Base-by-base conservation (phyloP, 2,797 vertebrate genomes). In the Alectoris magna region DNA sequence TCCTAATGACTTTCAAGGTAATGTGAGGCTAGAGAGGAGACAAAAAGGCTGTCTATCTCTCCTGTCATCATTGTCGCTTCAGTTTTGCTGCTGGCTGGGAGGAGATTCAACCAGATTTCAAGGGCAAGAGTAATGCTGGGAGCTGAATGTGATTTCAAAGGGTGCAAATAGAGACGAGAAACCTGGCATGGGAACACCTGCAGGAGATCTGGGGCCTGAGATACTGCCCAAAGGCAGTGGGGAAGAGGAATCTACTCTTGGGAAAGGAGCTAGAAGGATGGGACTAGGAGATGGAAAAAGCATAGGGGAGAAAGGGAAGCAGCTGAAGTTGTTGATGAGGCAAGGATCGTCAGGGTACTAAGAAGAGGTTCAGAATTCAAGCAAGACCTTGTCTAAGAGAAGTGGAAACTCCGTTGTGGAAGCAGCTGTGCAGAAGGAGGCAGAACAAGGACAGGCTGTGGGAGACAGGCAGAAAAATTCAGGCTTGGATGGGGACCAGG, bases 381-480 rank as follows among this genome's bases (percentile, higher is more conserved):
- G 77, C 48, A 62, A 63, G 38, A n/a, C 14, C 4, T 63, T 72
- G 17, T 43, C 39, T 24, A 62, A 39, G 38, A 84, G n/a, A n/a
- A 88, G 1, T 34, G 81, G 46, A 93, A 92, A 62, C 27, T 84
- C 46, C 13, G 14, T 21, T 84, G 27, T 56, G 51, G 59, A 93
- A 63, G 49, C n/a, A 91, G 59, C 55, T 85, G 73, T 58, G 44
- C 59, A 89, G 84, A 86, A 87, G 27, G 70, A 78, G 56, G 55
- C 73, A 84, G 84, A 87, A 85, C 62, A 94, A 94, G 80, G 48
- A 59, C 63, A 55, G 48, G 38, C 72, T 88, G 34, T 62, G 66
- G 81, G 80, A 87, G 49, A 91, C 34, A 58, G 71, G 64, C 64
- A 93, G 53, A 92, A 96, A 94, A 93, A 55, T 23, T 80, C 0